A percentile compares a stretch with the other conserved stretches of the same genome.
Conservation (phyloP, 2,113 vertebrate species). For the Mastomys coucha region DNA sequence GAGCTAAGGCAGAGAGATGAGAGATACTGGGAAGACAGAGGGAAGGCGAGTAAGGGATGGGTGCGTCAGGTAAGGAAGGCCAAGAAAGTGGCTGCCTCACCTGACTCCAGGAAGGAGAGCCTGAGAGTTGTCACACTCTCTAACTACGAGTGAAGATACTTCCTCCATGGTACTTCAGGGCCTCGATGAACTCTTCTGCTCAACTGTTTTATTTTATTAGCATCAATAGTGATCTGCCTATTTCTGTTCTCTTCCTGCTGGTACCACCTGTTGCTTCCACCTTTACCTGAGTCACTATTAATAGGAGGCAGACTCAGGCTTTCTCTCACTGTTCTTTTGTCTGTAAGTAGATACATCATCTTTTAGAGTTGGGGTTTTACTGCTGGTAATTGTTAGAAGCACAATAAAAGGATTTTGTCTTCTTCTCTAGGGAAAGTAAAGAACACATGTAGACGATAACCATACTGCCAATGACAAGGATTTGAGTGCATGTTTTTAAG, state of each 20-base stretch:
- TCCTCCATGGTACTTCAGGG: conserved; percentile 15
- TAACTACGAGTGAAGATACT: not conserved
- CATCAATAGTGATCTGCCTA: not conserved
- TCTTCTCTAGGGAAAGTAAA: not conserved
- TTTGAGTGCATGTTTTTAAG: not conserved
- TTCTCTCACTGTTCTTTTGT: conserved; percentile 36
- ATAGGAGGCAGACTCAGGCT: not conserved
- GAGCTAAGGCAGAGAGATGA: not conserved
- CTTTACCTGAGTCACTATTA: not conserved
- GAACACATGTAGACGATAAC: not conserved
- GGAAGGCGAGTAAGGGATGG: not conserved
- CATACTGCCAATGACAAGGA: not conserved
- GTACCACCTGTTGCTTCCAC: not conserved
- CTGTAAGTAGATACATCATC: not conserved
- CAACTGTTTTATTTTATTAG: conserved; percentile 15
- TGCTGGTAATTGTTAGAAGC: conserved; percentile 15
- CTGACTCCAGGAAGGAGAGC: not conserved
- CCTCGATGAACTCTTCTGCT: conserved; percentile 11
- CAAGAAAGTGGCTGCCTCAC: not conserved
- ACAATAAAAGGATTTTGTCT: not conserved
- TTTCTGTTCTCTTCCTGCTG: conserved; percentile 40
- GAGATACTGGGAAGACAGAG: not conserved
- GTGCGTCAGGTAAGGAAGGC: not conserved
- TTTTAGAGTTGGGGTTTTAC: conserved; percentile 19
- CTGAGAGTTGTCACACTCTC: not conserved